These are phyloP conservation scores for Microcebus tavaratra DNA, from an alignment of 2,113 vertebrate genomes.

Conservation along the genomic window DNA sequence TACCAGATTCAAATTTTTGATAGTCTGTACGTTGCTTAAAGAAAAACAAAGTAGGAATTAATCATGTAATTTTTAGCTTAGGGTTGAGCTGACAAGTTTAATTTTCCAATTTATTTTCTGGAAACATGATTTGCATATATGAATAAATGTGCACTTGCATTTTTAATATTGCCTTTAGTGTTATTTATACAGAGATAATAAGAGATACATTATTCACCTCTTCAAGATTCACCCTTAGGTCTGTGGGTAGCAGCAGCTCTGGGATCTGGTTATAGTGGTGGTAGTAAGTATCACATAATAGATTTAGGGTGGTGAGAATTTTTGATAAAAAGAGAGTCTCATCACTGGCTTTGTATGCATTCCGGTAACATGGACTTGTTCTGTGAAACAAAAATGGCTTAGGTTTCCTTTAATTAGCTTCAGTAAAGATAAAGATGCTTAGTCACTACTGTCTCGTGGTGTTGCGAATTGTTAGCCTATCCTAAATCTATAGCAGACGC, in stretches of 20 bases:
- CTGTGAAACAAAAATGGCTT: background rate
- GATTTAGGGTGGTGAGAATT: background rate
- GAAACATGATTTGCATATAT: constrained; percentile 56
- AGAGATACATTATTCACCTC: fast-evolving
- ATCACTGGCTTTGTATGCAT: background rate
- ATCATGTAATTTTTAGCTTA: constrained; percentile 44
- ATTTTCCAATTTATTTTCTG: constrained; percentile 65
- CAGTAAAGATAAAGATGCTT: background rate
- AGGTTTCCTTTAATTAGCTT: background rate
- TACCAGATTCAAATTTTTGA: background rate
- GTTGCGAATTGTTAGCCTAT: fast-evolving
- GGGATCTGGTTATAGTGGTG: fast-evolving
- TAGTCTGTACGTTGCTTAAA: background rate
- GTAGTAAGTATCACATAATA: fast-evolving
- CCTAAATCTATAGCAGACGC: no score
- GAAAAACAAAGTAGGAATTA: constrained; percentile 41
- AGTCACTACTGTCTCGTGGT: fast-evolving
- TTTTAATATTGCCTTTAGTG: background rate
- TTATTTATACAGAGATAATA: background rate
- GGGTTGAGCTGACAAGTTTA: constrained; percentile 48
- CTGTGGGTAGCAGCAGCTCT: background rate
- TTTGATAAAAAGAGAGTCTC: background rate
- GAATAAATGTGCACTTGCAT: background rate
- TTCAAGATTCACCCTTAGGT: fast-evolving
- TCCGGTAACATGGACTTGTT: background rate